These are phyloP conservation scores for Hemicrepidius hirtus DNA, from an alignment of 2,888 invertebrate species.

Conservation along the genomic window DNA sequence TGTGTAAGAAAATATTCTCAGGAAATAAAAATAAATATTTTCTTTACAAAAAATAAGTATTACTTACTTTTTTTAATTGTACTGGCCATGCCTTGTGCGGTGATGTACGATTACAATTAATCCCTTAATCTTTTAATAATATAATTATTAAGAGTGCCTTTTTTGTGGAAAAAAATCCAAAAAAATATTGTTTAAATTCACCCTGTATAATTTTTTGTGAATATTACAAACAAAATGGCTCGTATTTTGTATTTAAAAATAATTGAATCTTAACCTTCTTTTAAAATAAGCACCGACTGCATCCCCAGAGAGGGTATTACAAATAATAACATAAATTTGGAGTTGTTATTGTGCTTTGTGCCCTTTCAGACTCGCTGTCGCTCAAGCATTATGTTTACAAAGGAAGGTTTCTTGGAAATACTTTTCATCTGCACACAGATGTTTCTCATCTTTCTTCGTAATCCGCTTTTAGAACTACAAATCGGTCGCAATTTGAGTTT, in stretches of 20 bases:
- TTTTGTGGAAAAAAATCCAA: too few relatives aligned
- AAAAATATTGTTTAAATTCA: too few relatives aligned
- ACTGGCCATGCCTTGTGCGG: too few relatives aligned
- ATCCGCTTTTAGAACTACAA: slow-evolving; percentile 1
- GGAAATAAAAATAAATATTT: too few relatives aligned
- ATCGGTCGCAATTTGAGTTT: too few relatives aligned
- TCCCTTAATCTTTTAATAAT: too few relatives aligned
- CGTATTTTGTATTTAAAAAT: background rate
- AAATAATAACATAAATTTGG: slow-evolving; percentile 10
- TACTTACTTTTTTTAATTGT: too few relatives aligned
- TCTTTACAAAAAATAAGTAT: too few relatives aligned
- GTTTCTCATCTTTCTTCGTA: background rate
- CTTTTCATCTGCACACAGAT: slow-evolving; percentile 13
- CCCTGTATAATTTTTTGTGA: too few relatives aligned
- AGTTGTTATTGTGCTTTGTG: background rate
- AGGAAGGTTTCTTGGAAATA: background rate
- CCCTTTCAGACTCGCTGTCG: slow-evolving; percentile 13
- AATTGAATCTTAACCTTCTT: background rate
- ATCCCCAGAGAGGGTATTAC: background rate
- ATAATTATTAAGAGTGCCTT: too few relatives aligned
- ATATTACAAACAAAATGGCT: background rate
- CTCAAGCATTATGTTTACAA: slow-evolving; percentile 1
- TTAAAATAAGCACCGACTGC: background rate
- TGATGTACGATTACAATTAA: too few relatives aligned
- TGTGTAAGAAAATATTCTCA: too few relatives aligned